Evolutionary conservation across 2,888 invertebrate species (phyloP).

Genomic region (Yponomeuta malinellus): DNA sequence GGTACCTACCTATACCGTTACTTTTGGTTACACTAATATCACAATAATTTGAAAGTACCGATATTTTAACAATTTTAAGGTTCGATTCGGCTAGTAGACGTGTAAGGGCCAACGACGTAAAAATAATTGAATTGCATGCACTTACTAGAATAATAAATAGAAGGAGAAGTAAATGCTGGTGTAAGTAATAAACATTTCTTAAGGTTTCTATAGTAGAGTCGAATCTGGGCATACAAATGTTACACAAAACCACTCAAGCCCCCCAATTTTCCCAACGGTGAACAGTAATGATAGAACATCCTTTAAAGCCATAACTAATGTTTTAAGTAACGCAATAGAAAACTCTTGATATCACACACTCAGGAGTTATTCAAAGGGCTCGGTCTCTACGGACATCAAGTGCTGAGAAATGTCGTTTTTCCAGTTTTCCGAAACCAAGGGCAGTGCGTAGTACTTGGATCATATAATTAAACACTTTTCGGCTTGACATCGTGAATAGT

Average conservation of each 20-base stretch:
- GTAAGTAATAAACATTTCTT: background rate
- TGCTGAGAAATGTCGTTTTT: background rate
- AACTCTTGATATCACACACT: background rate
- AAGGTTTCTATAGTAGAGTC: background rate
- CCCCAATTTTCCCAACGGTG: too few relatives aligned
- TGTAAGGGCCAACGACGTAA: background rate
- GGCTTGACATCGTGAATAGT: background rate
- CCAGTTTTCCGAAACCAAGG: background rate
- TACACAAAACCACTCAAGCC: too few relatives aligned
- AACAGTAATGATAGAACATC: background rate
- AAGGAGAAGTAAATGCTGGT: background rate
- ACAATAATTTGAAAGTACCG: background rate
- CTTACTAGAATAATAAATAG: background rate
- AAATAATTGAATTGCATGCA: background rate
- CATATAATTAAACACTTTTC: background rate
- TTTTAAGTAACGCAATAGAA: too few relatives aligned
- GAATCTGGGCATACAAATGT: background rate
- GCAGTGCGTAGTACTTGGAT: background rate
- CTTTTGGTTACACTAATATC: slow-evolving; percentile 4
- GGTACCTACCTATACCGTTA: background rate
- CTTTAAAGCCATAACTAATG: too few relatives aligned
- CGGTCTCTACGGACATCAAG: background rate
- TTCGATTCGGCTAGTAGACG: background rate
- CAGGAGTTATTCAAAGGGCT: background rate
- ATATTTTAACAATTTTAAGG: background rate